Evolutionary conservation across 2,797 vertebrate genomes (phyloP).

Genomic region (Prionace glauca): DNA sequence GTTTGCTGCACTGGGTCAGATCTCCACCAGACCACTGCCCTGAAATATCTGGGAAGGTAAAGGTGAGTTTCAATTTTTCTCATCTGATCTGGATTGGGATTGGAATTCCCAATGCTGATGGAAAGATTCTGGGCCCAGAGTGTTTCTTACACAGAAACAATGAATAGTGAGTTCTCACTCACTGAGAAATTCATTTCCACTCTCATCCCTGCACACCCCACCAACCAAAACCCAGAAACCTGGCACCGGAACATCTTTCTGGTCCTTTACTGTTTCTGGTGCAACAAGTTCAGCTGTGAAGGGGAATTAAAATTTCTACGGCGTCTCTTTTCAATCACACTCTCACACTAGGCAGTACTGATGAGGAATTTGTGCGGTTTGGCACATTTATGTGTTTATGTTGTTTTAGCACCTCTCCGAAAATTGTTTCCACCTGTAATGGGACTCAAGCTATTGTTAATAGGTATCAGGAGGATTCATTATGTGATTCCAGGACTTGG

Average conservation of each 20-base stretch:
- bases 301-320: background rate
- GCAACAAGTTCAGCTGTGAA: background rate
- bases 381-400: background rate
- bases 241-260: background rate
- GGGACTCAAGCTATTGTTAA: background rate
- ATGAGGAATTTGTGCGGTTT: background rate
- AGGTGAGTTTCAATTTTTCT: no score
- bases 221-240: background rate
- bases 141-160: background rate
- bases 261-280: background rate
- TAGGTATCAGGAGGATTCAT: background rate
- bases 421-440: slow-evolving; percentile 19
- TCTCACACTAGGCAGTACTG: background rate
- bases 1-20: no score
- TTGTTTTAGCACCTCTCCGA: background rate
- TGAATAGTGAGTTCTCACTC: background rate
- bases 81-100: no score
- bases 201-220: background rate
- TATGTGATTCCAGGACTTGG: background rate
- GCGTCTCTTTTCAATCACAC: background rate
- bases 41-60: no score
- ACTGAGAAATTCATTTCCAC: background rate
- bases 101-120: no score
- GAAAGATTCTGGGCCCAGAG: no score
- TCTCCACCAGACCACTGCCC: no score